Evolutionary conservation across 2,113 vertebrate species (phyloP), one percentile per base, ranked within the genome.

Genomic region (Marmota flaviventris): DNA sequence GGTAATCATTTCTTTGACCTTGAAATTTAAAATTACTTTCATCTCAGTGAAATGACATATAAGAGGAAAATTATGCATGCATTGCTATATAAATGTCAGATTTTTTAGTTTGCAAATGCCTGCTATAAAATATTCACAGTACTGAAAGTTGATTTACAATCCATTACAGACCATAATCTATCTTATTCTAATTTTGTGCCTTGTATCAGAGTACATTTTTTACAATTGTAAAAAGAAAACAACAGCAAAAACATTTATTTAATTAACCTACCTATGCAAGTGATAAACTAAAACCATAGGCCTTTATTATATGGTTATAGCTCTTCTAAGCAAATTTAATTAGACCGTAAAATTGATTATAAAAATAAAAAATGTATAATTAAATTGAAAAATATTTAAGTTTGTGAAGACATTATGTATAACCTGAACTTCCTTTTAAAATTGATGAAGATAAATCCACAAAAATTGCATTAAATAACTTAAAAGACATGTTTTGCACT

Each of bases 21-120:
- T 98, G 97, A 95, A 89, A 98, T 98, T 98, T 97, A 97, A 98
- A 98, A 98, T 97, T 96, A 96, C 95, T 97, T 98, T 98, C 29
- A 83, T 98, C 86, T 98, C 95, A 97, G 97, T 72, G 37, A 98
- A 98, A 84, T 98, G 96, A 96, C 93, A 97, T 92, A 88, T 92
- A 97, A 95, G 75, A 94, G 27, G 75, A 2, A 98, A 98, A 98
- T 98, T 98, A 98, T 97, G 93, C 95, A 97, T 97, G 77, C 82
- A 94, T 96, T 98, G 94, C 96, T 97, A 61, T 95, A 98, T 96
- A 98, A 98, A 98, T 98, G 91, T 97, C 97, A 99, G 73, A 25
- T 39, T 95, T 98, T 98, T 97, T 95, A 97, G 84, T 98, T 98
- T 98, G 95, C 32, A 98, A 98, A 98, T 97, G 91, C 24, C 82